Conservation (phyloP, 2,888 invertebrate genomes). For the Patella caerulea region DNA sequence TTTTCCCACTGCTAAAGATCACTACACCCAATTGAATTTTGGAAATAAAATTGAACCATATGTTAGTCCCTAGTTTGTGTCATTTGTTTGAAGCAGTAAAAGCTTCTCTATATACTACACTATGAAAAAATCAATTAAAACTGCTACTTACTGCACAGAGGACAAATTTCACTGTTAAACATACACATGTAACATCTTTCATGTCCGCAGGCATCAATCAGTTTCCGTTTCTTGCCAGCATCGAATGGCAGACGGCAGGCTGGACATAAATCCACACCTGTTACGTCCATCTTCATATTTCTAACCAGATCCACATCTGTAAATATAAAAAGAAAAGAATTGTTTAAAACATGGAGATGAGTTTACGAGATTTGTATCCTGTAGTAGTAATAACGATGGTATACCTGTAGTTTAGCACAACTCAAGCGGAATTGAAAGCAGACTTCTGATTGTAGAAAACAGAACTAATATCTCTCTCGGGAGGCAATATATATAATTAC, state of each 20-base stretch:
- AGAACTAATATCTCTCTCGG: too few species aligned
- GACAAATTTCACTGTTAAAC: conserved; percentile 88
- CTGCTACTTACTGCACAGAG: conserved; percentile 78
- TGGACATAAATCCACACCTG: conserved; percentile 63
- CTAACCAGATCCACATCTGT: conserved; percentile 14
- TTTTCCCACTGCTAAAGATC: too few species aligned
- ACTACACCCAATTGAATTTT: too few species aligned
- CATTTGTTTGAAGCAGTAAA: not conserved
- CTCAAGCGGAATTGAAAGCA: too few species aligned
- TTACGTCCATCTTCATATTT: conserved; percentile 17
- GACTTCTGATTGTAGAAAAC: too few species aligned
- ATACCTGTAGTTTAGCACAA: too few species aligned
- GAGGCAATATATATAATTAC: too few species aligned
- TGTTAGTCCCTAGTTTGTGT: not conserved
- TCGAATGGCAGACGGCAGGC: conserved; percentile 84
- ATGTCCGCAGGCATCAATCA: conserved; percentile 96
- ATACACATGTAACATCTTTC: conserved; percentile 95
- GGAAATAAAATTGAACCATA: too few species aligned
- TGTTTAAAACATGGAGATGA: too few species aligned
- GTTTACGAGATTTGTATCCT: too few species aligned
- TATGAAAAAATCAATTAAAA: conserved; percentile 8
- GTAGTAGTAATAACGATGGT: too few species aligned
- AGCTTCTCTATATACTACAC: not conserved
- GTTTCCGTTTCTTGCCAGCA: conserved; percentile 94
- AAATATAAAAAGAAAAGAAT: too few species aligned